phyloP scores from a whole-genome alignment of 1,140 invertebrate genomes.

The Bombus pyrosoma region DNA sequence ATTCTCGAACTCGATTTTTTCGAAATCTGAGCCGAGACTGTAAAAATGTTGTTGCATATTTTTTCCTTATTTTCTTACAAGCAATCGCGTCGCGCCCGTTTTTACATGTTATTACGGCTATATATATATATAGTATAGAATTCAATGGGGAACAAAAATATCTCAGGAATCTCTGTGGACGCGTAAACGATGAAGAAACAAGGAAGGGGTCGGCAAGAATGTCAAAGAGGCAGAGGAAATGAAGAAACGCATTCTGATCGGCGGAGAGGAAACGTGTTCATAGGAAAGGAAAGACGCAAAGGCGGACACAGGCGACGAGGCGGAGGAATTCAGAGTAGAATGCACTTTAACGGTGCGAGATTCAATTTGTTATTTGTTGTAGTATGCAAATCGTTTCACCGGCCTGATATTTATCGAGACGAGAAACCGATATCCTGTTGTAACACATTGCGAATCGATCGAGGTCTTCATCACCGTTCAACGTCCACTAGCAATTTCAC shows the following conservation, averaged over 20 bases:
- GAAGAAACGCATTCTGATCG: background rate
- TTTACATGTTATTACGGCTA: too few species aligned
- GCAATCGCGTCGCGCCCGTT: too few species aligned
- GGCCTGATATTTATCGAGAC: conserved; percentile 38
- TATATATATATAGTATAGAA: too few species aligned
- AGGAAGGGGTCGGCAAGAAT: background rate
- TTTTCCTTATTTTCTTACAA: too few species aligned
- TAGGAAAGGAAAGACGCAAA: background rate
- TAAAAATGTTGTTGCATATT: too few species aligned
- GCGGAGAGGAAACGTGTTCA: conserved; percentile 6
- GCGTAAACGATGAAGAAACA: background rate
- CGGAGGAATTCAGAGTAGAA: conserved; percentile 12
- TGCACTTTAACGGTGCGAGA: conserved; percentile 47
- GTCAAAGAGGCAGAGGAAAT: conserved; percentile 14
- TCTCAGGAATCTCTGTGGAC: background rate
- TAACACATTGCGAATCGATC: conserved; percentile 57
- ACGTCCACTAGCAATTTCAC: conserved; percentile 37
- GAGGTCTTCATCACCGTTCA: background rate
- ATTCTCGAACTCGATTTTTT: too few species aligned
- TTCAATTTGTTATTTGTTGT: conserved; percentile 47
- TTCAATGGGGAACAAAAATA: background rate
- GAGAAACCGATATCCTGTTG: conserved; percentile 41
- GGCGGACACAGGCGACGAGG: background rate
- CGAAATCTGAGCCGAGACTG: too few species aligned
- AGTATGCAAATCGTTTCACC: conserved; percentile 40